Evolutionary conservation across 2,888 invertebrate species (phyloP), one percentile per base, ranked within the genome.

Genomic region (Apamea epomidion): DNA sequence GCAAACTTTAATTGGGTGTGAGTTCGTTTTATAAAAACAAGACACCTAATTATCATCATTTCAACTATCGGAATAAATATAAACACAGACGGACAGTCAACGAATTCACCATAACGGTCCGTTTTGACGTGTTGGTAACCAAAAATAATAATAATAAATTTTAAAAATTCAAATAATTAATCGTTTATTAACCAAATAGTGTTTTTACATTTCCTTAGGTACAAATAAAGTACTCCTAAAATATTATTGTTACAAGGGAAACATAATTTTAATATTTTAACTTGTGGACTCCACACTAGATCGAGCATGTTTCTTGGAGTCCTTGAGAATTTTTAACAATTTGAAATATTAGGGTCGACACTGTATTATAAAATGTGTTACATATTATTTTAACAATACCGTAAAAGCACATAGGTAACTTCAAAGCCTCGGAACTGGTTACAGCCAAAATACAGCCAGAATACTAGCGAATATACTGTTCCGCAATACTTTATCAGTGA

Each of bases 401-500:
- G 42, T n/a, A 6, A 54, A 51, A 60, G 51, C 51, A 81, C 4
- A n/a, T 2, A 6, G 8, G 18, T 21, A 25, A 3, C 1, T 6
- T 37, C 14, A 68, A 54, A 58, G 7, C 62, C 12, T 48, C 25
- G 14, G 18, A 54, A 82, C 32, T 62, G 45, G 25, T 32, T 65
- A 37, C 70, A 71, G 21, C 58, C 42, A 51, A 71, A 62, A 14
- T 29, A 62, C 77, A 25, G 21, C 29, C 29, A 32, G 4, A 48
- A 68, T 64, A 29, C 64, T 32, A 64, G 10, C 32, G 42, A 18
- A 42, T 76, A 25, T 68, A 67, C 45, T 25, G 71, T 65, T 71
- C 42, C 25, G 83, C 71, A 82, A 72, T 82, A 82, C 12, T 71
- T 82, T 68, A 82, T 72, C 32, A 83, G 78, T 37, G 29, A 51